A percentile compares a stretch with the other conserved stretches of the same genome.
phyloP scores from a whole-genome alignment of 2,888 invertebrate genomes.

The Caenorhabditis virilis region DNA sequence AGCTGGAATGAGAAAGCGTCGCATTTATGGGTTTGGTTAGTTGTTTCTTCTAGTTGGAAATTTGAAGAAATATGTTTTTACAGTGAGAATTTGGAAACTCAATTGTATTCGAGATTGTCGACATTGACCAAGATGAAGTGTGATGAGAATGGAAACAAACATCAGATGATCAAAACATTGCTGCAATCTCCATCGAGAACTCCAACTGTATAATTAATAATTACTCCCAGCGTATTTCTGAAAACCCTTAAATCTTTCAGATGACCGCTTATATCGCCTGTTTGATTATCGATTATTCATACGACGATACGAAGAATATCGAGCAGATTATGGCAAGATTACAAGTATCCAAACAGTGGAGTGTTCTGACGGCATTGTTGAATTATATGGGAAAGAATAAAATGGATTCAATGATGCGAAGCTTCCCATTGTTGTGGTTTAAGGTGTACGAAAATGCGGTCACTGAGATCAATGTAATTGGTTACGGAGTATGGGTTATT shows the following conservation, averaged over 20 bases:
- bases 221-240: no score
- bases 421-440: constrained; percentile 32
- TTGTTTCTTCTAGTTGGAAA: no score
- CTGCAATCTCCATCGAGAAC: constrained; percentile 26
- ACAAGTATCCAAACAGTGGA: constrained; percentile 28
- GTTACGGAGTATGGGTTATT: no score
- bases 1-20: constrained; percentile 2
- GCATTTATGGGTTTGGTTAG: constrained; percentile 5
- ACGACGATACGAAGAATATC: constrained; percentile 23
- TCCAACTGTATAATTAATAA: no score
- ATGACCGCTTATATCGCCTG: constrained; percentile 29
- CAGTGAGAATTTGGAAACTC: no score
- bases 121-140: constrained; percentile 16
- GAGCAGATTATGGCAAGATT: constrained; percentile 32
- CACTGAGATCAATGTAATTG: constrained; percentile 14
- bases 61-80: no score
- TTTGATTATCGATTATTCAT: constrained; percentile 29
- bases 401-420: constrained; percentile 21
- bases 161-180: constrained; percentile 18
- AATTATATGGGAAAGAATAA: constrained; percentile 9
- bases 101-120: no score
- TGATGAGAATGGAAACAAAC: constrained; percentile 10
- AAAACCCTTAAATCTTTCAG: no score
- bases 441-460: constrained; percentile 31
- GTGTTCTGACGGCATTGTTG: constrained; percentile 15